phyloP scores from a whole-genome alignment of 2,113 vertebrate genomes.

The Peromyscus leucopus region DNA sequence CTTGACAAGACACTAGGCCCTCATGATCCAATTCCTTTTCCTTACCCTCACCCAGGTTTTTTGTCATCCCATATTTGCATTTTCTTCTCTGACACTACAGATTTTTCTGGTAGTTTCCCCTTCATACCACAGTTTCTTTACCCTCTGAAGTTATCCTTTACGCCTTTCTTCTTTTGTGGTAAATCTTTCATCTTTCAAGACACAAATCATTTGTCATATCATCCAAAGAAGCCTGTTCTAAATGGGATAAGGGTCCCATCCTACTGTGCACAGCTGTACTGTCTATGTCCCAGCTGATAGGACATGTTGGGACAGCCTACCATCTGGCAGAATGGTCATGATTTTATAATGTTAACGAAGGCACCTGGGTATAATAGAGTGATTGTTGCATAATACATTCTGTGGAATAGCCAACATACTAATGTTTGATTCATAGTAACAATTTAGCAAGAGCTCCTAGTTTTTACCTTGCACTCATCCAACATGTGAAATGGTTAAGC shows the following conservation, averaged over 20 bases:
- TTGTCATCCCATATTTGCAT: background rate
- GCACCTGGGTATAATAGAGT: background rate
- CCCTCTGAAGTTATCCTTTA: background rate
- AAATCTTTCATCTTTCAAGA: background rate
- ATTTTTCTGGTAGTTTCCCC: background rate
- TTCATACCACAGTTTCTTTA: background rate
- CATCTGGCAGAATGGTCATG: background rate
- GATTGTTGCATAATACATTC: background rate
- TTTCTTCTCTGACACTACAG: background rate
- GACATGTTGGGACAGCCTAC: background rate
- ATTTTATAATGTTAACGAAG: background rate
- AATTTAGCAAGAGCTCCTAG: background rate
- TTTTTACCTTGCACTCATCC: background rate
- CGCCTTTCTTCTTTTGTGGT: background rate
- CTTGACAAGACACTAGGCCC: background rate
- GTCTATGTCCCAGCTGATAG: background rate
- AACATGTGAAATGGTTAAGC: background rate
- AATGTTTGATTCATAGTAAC: background rate
- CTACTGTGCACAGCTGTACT: background rate
- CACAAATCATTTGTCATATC: background rate
- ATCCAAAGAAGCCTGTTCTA: background rate
- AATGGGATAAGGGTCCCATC: background rate
- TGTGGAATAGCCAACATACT: background rate
- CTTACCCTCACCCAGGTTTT: background rate
- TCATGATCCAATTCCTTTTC: background rate